phyloP scores from a whole-genome alignment of 1,140 invertebrate genomes.

The Nasonia vitripennis region DNA sequence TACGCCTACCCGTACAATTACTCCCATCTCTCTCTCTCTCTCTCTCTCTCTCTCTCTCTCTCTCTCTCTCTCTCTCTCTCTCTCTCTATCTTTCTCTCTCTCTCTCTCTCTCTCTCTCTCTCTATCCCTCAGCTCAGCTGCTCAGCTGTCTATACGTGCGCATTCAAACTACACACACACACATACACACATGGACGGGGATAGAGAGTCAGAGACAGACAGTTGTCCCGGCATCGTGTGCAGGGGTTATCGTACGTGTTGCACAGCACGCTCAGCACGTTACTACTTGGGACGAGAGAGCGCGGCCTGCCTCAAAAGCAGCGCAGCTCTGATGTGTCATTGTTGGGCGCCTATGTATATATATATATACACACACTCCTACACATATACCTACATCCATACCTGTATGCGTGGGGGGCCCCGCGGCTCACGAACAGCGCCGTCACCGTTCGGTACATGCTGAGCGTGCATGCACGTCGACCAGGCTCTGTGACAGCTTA shows the following conservation, averaged over 20 bases:
- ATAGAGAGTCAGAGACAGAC: neutral
- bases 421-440: neutral
- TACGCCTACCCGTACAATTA: conserved; percentile 38
- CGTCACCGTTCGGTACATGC: neutral
- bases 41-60: no score
- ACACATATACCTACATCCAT: neutral
- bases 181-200: neutral
- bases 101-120: neutral
- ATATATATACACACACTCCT: no score
- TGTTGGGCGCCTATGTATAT: neutral
- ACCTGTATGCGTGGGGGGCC: neutral
- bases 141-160: neutral
- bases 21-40: neutral
- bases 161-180: neutral
- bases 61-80: no score
- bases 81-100: no score
- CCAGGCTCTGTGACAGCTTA: neutral
- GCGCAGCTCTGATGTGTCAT: conserved; percentile 20
- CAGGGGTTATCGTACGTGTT: neutral
- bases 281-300: conserved; percentile 27
- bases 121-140: neutral
- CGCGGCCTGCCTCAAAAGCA: conserved; percentile 30
- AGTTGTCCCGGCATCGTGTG: neutral
- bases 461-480: neutral
- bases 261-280: conserved; percentile 23